Conservation (phyloP, 2,888 invertebrate genomes). For the Lottia gigantea region DNA sequence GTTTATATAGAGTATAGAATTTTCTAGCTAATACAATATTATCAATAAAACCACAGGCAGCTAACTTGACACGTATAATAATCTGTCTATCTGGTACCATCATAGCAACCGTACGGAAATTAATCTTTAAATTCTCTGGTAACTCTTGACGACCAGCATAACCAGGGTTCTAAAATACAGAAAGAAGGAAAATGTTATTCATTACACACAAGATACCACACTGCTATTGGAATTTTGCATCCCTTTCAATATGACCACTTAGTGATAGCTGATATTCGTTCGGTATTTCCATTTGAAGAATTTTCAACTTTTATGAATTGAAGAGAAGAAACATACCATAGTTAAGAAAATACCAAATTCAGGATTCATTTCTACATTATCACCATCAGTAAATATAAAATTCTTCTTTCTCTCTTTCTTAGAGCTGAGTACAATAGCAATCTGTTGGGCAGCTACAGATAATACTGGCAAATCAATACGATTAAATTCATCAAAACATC, state of each 20-base stretch:
- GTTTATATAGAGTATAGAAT: constrained; percentile 69
- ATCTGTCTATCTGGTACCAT: constrained; percentile 70
- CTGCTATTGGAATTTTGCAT: no score
- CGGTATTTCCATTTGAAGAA: no score
- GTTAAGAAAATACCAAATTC: constrained; percentile 98
- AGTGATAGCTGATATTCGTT: no score
- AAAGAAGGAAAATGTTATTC: no score
- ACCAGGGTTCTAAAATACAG: constrained; percentile 67
- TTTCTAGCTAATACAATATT: constrained; percentile 67
- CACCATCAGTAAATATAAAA: constrained; percentile 95
- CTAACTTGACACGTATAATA: constrained; percentile 69
- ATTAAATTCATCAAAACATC: constrained; percentile 70
- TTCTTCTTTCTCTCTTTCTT: constrained; percentile 92
- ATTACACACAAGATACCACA: no score
- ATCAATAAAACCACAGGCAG: constrained; percentile 68
- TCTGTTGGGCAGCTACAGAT: constrained; percentile 96
- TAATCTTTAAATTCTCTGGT: constrained; percentile 70
- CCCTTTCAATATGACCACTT: no score
- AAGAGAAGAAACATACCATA: constrained; percentile 77
- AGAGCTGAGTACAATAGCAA: constrained; percentile 86
- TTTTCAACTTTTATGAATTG: no score
- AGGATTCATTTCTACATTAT: constrained; percentile 89
- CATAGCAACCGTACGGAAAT: constrained; percentile 69
- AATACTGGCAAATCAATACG: constrained; percentile 90
- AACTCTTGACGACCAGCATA: constrained; percentile 69